Conservation (phyloP, 2,888 invertebrate genomes). For the Polyploca ridens region DNA sequence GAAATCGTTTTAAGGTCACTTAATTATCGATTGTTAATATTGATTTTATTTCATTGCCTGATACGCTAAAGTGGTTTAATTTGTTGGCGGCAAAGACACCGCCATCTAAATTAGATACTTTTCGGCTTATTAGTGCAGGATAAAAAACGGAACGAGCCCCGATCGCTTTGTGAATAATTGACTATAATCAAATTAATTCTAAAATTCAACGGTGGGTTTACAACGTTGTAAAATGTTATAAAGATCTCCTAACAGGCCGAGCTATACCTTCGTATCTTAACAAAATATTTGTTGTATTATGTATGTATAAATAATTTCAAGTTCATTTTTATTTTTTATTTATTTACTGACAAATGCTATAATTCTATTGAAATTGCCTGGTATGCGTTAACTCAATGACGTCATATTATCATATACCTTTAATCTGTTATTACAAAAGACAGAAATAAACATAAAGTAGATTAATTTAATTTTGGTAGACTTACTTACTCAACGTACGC, state of each 20-base stretch:
- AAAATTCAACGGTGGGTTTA: constrained; percentile 84
- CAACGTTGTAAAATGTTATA: constrained; percentile 81
- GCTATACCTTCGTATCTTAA: constrained; percentile 53
- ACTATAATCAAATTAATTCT: constrained; percentile 84
- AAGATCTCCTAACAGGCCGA: constrained; percentile 75
- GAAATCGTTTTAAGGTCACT: constrained; percentile 74
- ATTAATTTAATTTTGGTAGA: not conserved
- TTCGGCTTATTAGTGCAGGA: constrained; percentile 80
- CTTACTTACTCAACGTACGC: not conserved
- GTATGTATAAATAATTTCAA: not conserved
- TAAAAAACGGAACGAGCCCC: constrained; percentile 75
- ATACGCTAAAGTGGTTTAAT: constrained; percentile 84
- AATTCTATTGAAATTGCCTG: no score
- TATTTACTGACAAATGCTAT: no score
- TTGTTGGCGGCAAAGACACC: constrained; percentile 82
- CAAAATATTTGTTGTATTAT: constrained; percentile 45
- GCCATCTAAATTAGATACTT: constrained; percentile 81
- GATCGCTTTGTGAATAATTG: constrained; percentile 83
- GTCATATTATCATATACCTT: no score
- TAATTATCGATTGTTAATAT: constrained; percentile 83
- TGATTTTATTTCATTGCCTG: constrained; percentile 75
- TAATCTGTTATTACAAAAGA: not conserved
- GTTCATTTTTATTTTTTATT: not conserved
- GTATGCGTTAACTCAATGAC: no score
- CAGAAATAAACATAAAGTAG: not conserved